Evolutionary conservation across 2,797 vertebrate species (phyloP).

Genomic region (Pseudotriccus pelzelni): DNA sequence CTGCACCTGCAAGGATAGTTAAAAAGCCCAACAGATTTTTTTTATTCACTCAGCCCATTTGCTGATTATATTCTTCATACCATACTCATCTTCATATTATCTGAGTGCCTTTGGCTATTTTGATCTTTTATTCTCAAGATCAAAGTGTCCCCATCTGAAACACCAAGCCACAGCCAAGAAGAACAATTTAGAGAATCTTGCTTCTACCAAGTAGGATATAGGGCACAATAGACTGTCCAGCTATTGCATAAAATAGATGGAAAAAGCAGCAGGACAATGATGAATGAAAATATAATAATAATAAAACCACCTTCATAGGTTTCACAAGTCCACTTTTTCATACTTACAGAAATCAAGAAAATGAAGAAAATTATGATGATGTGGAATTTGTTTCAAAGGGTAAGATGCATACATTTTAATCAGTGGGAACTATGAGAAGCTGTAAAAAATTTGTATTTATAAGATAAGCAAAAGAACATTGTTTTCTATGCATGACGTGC

Average conservation of each 20-base stretch:
- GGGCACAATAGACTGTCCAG: not conserved
- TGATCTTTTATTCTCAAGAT: not conserved
- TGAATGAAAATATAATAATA: not conserved
- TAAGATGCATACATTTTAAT: constrained; percentile 49
- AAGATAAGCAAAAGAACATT: not conserved
- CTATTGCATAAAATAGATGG: not conserved
- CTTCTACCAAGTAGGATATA: not conserved
- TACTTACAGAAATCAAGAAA: constrained; percentile 62
- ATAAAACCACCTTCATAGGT: not conserved
- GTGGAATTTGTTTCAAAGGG: constrained; percentile 60
- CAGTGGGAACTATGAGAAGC: not conserved
- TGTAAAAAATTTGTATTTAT: not conserved
- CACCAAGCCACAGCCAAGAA: not conserved
- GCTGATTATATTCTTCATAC: not conserved
- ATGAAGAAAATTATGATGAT: constrained; percentile 75
- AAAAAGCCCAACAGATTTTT: not conserved
- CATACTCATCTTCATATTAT: not conserved
- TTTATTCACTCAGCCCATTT: not conserved
- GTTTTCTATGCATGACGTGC: not conserved
- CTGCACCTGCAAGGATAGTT: not conserved
- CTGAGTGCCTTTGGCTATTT: not conserved
- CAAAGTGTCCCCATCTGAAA: not conserved
- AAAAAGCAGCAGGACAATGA: not conserved
- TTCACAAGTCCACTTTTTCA: constrained; percentile 24
- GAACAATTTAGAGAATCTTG: not conserved